Evolutionary conservation across 2,888 invertebrate species (phyloP), one percentile per base, ranked within the genome.

Genomic region (Dinocampus coccinellae): DNA sequence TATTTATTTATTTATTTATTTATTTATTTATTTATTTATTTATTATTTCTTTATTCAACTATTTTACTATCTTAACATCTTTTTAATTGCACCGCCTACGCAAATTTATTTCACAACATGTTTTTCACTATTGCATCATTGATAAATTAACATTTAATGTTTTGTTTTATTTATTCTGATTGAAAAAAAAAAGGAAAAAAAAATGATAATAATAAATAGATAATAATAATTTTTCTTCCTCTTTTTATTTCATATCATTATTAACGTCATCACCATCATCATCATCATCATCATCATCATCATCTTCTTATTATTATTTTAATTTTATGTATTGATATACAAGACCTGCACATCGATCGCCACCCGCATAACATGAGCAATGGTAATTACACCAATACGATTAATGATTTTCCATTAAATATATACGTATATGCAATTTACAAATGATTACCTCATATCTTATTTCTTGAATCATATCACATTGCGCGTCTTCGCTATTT

Each of bases 391-490:
- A 26, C 55, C 24, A 55, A 52, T 26, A 52, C 34, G 65, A 70
- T 71, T 66, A 66, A 71, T 71, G 70, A 61, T 66, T 71, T 60
- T 61, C 52, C 26, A 29, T 64, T 29, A 64, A 52, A 33, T 70
- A 57, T 66, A 16, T 67, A 58, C 33, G 42, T 24, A 61, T 53
- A 34, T 60, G 20, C 58, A 29, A n/a, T 47, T 60, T 24, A 47
- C 16, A 61, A 61, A 66, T 34, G 60, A 61, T 71, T 71, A 66
- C 70, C 70, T 47, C 47, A 65, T 66, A 71, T 66, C 22, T 55
- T 47, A 61, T 60, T 71, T 47, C 65, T 34, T 71, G 70, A 71
- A 71, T 71, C 70, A 71, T 71, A 71, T 66, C 66, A 47, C 47
- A 47, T 47, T 47, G 52, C 66, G 61, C 29, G 42, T 42, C 53